Percentiles rank a stretch among this genome's conserved stretches.
Evolutionary conservation across 2,113 vertebrate species (phyloP).

Genomic region (Neopipo cinnamomea): DNA sequence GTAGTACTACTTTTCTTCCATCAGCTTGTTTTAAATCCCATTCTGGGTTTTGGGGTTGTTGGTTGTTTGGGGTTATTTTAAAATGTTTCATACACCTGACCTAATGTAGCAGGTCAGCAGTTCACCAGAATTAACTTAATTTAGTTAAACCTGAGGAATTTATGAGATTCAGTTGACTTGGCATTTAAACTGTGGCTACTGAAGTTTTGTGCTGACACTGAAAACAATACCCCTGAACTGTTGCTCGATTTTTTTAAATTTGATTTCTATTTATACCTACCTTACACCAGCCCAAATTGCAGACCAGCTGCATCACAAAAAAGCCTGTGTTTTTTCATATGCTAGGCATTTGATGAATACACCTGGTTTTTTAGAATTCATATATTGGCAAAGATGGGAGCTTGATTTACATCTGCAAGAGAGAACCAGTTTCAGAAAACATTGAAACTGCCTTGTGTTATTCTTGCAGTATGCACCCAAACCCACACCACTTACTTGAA

Average conservation of each 20-base stretch:
- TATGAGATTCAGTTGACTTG: neutral
- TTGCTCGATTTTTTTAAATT: neutral
- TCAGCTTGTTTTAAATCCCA: neutral
- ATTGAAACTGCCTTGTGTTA: neutral
- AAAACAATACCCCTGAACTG: neutral
- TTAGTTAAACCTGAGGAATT: neutral
- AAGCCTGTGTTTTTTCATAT: neutral
- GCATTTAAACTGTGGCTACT: neutral
- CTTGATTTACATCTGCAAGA: neutral
- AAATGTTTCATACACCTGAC: neutral
- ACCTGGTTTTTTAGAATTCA: neutral
- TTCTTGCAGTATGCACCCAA: neutral
- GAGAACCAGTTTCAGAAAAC: neutral
- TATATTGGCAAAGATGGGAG: neutral
- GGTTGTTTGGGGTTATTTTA: fast-evolving
- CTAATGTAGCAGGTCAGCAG: neutral
- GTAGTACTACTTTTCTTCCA: neutral
- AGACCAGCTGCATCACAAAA: neutral
- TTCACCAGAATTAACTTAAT: neutral
- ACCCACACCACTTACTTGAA: neutral
- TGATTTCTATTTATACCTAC: neutral
- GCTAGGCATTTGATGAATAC: neutral
- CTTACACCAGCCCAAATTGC: neutral
- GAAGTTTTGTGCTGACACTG: neutral
- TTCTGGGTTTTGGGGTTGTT: neutral